A percentile compares a stretch with the other conserved stretches of the same genome.
phyloP scores from a whole-genome alignment of 1,140 invertebrate genomes.

The Orchesella cincta region DNA sequence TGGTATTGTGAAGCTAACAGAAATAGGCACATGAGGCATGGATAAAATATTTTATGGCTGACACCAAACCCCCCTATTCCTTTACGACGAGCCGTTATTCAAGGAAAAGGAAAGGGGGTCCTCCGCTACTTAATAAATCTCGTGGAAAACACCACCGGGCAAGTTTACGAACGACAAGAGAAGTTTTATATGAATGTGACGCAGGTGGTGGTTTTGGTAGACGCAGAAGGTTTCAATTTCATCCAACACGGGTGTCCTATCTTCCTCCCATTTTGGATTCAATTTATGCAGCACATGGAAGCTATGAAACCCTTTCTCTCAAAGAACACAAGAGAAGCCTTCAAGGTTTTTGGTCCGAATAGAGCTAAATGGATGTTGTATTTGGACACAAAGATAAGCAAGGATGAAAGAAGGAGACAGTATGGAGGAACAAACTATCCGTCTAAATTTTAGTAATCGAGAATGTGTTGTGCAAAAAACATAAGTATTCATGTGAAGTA shows the following conservation, averaged over 20 bases:
- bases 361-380: background rate
- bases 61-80: too few relatives aligned
- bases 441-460: too few relatives aligned
- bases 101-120: background rate
- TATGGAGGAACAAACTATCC: slow-evolving; percentile 10
- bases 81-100: too few relatives aligned
- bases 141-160: background rate
- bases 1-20: too few relatives aligned
- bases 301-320: background rate
- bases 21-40: too few relatives aligned
- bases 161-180: background rate
- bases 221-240: background rate
- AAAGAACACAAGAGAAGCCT: background rate
- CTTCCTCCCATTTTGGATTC: background rate
- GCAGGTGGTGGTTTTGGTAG: background rate
- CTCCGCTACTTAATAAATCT: background rate
- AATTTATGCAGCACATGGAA: background rate
- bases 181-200: background rate
- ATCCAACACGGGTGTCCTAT: slow-evolving; percentile 3
- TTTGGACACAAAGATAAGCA: background rate
- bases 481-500: too few relatives aligned
- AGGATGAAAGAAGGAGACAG: background rate
- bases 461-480: too few relatives aligned
- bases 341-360: slow-evolving; percentile 2
- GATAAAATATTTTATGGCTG: too few relatives aligned